phyloP scores from a whole-genome alignment of 2,113 vertebrate species.

The Larimichthys polyactis region DNA sequence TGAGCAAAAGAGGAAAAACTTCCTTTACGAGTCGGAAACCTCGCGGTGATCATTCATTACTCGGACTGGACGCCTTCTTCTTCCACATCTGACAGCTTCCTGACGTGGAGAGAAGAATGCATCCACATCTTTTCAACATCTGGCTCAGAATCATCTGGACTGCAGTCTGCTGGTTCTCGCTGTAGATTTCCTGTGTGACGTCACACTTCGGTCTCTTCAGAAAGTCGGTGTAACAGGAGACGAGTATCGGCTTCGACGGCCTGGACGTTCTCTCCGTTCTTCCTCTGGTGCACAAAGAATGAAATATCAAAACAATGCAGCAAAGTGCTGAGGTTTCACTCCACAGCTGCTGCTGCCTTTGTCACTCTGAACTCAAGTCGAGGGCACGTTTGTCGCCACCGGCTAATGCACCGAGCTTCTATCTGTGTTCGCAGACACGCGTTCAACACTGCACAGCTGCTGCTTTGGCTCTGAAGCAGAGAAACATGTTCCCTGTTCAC shows the following conservation, averaged over 20 bases:
- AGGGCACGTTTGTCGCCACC: neutral
- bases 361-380: conserved; percentile 15
- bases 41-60: too few relatives aligned
- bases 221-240: neutral
- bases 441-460: conserved; percentile 30
- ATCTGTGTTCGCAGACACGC: neutral
- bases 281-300: conserved; percentile 2
- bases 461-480: conserved; percentile 24
- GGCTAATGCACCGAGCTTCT: neutral
- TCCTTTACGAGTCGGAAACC: too few relatives aligned
- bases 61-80: too few relatives aligned
- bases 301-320: neutral
- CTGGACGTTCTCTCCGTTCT: neutral
- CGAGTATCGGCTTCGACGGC: neutral
- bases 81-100: neutral
- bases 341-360: conserved; percentile 39
- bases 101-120: neutral
- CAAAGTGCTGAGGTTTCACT: neutral
- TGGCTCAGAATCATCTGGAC: neutral
- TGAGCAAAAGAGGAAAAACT: too few relatives aligned
- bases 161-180: too few relatives aligned
- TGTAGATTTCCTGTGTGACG: neutral
- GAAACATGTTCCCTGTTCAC: conserved; percentile 32
- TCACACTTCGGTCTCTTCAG: neutral
- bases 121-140: neutral